phyloP scores from a whole-genome alignment of 2,888 invertebrate genomes.

The Nasonia oneida region DNA sequence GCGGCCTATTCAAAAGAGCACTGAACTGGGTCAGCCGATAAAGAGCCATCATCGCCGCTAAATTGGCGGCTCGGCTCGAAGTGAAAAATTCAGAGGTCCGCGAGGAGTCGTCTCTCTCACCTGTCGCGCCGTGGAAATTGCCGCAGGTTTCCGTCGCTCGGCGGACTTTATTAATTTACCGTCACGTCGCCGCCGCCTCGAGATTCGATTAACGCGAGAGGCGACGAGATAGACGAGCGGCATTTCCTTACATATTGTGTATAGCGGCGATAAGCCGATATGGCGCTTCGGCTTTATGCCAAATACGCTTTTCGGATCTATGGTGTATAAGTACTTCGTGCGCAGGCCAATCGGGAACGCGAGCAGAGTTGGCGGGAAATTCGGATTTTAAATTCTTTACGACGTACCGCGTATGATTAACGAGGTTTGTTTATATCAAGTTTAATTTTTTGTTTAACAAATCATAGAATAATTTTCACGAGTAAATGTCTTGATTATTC shows the following conservation, averaged over 20 bases:
- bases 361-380: too few species aligned
- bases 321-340: too few species aligned
- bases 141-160: neutral
- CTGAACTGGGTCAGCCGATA: neutral
- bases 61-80: neutral
- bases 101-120: neutral
- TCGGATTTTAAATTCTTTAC: too few species aligned
- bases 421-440: too few species aligned
- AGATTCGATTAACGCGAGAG: constrained; percentile 43
- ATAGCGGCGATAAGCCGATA: neutral
- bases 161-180: constrained; percentile 58
- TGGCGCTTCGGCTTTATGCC: neutral
- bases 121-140: constrained; percentile 30
- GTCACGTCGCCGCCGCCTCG: constrained; percentile 4
- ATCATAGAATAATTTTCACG: neutral
- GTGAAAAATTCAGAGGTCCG: constrained; percentile 1
- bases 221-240: neutral
- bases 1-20: neutral
- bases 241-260: neutral
- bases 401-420: too few species aligned
- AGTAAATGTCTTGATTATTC: neutral
- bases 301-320: neutral
- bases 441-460: neutral
- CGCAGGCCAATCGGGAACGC: too few species aligned
- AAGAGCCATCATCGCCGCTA: neutral